These are phyloP conservation scores for Hycleus phaleratus DNA, from an alignment of 1,140 invertebrate genomes.

Conservation along the genomic window DNA sequence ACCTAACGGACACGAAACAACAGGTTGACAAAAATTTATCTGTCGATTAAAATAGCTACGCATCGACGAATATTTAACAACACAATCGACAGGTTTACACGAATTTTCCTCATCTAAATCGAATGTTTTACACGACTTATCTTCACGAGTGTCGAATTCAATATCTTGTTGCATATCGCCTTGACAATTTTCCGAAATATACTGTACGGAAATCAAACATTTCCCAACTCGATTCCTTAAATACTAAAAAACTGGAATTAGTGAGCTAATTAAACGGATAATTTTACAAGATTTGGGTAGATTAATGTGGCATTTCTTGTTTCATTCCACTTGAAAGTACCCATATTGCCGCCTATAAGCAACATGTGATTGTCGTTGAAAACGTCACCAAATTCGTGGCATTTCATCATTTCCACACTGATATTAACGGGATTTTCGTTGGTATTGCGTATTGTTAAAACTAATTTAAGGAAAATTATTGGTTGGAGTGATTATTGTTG, in stretches of 20 bases:
- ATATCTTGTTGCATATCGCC: constrained; percentile 17
- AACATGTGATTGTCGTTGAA: constrained; percentile 10
- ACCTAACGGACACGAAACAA: constrained; percentile 37
- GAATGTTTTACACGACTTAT: constrained; percentile 33
- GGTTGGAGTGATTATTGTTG: background rate
- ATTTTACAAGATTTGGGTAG: constrained; percentile 28
- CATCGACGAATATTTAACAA: constrained; percentile 45
- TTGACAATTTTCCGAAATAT: constrained; percentile 1
- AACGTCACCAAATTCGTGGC: constrained; percentile 4
- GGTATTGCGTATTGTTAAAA: constrained; percentile 19
- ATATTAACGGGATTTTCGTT: constrained; percentile 16
- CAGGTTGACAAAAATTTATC: constrained; percentile 39
- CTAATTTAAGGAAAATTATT: background rate
- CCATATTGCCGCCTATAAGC: constrained; percentile 25
- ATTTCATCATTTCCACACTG: constrained; percentile 18
- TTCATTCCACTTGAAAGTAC: constrained; percentile 11
- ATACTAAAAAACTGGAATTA: constrained; percentile 19
- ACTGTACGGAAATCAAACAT: constrained; percentile 23
- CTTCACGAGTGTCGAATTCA: constrained; percentile 17
- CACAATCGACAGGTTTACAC: constrained; percentile 47
- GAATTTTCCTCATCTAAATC: constrained; percentile 46
- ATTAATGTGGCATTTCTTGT: constrained; percentile 24
- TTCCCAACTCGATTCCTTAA: constrained; percentile 21
- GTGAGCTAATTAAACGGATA: background rate
- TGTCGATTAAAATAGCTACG: constrained; percentile 41